A percentile compares a stretch with the other conserved stretches of the same genome.
These are phyloP conservation scores for Athene noctua DNA, from an alignment of 2,113 vertebrate species.

Conservation along the genomic window DNA sequence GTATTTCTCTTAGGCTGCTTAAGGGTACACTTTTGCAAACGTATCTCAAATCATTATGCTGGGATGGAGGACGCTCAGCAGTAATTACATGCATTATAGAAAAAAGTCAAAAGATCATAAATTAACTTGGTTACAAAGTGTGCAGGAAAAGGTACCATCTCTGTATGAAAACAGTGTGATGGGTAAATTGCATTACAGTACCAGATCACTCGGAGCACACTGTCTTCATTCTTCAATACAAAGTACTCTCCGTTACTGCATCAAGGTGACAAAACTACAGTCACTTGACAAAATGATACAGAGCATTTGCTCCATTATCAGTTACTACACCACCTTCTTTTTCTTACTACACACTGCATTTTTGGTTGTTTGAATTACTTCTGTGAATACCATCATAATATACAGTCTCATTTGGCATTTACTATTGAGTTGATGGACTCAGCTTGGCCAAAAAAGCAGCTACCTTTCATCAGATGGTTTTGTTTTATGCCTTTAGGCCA, in stretches of 20 bases:
- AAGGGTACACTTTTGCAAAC: slow-evolving; percentile 10
- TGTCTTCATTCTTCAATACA: neutral
- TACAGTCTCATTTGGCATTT: slow-evolving; percentile 21
- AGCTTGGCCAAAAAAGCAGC: neutral
- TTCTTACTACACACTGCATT: neutral
- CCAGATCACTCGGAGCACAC: neutral
- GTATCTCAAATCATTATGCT: neutral
- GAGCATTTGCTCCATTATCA: neutral
- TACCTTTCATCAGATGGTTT: slow-evolving; percentile 1
- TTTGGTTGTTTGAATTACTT: slow-evolving; percentile 35
- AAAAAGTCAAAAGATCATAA: slow-evolving; percentile 38
- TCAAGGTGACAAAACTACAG: neutral
- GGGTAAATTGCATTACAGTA: neutral
- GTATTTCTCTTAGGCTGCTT: slow-evolving; percentile 32
- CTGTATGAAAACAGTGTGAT: neutral
- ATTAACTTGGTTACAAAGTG: slow-evolving; percentile 10
- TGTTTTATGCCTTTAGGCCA: slow-evolving; percentile 47
- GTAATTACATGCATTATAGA: slow-evolving; percentile 45
- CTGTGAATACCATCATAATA: slow-evolving; percentile 30
- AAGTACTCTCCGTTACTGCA: neutral
- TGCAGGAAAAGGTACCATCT: neutral
- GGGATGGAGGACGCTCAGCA: slow-evolving; percentile 1
- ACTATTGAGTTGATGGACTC: slow-evolving; percentile 37
- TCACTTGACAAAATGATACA: neutral
- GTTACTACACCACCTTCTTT: neutral